These are phyloP conservation scores for Rhabdophis nuchalis DNA, from an alignment of 2,797 vertebrate species.

Conservation along the genomic window DNA sequence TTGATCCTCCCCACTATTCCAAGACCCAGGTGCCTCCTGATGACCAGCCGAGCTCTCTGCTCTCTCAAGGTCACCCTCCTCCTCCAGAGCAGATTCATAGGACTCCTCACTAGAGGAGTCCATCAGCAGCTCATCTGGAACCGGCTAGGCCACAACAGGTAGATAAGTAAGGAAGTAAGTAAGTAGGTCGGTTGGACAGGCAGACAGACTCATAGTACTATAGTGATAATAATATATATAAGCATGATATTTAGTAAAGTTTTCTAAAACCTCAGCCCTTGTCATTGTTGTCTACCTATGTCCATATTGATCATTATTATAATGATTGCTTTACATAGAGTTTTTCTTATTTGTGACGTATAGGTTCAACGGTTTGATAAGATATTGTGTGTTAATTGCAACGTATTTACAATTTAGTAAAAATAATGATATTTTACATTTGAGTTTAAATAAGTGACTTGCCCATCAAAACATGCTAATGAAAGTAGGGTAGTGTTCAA, in stretches of 20 bases:
- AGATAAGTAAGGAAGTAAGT: too few species aligned
- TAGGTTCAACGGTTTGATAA: background rate
- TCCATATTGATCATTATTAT: background rate
- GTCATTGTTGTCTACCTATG: background rate
- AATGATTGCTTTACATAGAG: background rate
- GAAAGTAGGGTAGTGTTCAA: background rate
- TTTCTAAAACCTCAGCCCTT: background rate
- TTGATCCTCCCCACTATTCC: too few species aligned
- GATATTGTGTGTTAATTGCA: background rate
- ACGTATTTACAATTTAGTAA: background rate
- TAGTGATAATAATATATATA: background rate
- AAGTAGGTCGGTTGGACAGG: background rate
- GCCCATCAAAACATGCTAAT: background rate
- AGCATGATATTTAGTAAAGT: background rate
- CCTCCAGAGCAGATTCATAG: too few species aligned
- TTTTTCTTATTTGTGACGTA: background rate
- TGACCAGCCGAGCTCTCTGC: too few species aligned
- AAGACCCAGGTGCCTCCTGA: too few species aligned
- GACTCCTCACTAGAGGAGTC: too few species aligned
- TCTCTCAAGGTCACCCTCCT: too few species aligned
- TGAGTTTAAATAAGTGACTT: background rate
- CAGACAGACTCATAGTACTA: too few species aligned
- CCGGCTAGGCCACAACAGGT: too few species aligned
- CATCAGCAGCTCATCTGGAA: too few species aligned
- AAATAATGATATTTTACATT: background rate